Conservation (phyloP, 2,113 vertebrate species). For the Rhinichthys klamathensis region DNA sequence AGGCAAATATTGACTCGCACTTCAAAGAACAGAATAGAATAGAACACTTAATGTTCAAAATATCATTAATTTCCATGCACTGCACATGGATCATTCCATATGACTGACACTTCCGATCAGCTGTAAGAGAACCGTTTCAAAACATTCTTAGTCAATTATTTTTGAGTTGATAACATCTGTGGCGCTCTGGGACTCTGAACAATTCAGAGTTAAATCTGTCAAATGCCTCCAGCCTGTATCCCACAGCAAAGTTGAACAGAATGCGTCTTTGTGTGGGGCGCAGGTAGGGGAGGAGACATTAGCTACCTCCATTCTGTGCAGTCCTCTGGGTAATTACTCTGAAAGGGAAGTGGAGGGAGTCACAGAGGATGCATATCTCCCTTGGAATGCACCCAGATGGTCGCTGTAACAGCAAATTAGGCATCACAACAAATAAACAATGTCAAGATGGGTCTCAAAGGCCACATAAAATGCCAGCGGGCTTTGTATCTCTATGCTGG, state of each 20-base stretch:
- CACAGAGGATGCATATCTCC: conserved; percentile 49
- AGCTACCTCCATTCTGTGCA: conserved; percentile 7
- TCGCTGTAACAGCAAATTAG: conserved; percentile 49
- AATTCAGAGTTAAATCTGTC: conserved; percentile 42
- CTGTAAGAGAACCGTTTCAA: conserved; percentile 3
- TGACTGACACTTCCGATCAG: background rate
- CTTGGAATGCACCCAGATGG: conserved; percentile 50
- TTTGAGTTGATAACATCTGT: conserved; percentile 41
- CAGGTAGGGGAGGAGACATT: conserved; percentile 45
- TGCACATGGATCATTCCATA: background rate
- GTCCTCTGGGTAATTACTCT: conserved; percentile 53
- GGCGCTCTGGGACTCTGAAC: conserved; percentile 18
- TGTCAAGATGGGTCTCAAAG: conserved; percentile 29
- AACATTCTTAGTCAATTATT: background rate
- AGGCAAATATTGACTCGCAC: conserved; percentile 1
- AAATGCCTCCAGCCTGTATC: conserved; percentile 31
- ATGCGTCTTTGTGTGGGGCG: conserved; percentile 42
- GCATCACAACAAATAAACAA: conserved; percentile 51
- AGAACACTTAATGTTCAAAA: background rate
- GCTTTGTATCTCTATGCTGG: conserved; percentile 10
- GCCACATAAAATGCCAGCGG: conserved; percentile 1
- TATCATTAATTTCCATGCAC: background rate
- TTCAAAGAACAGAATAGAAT: conserved; percentile 1
- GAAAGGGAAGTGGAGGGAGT: conserved; percentile 47
- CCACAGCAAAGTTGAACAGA: conserved; percentile 21